Percentiles rank a stretch among this genome's conserved stretches.
Conservation (phyloP, 1,140 invertebrate genomes). For the Apis cerana region DNA sequence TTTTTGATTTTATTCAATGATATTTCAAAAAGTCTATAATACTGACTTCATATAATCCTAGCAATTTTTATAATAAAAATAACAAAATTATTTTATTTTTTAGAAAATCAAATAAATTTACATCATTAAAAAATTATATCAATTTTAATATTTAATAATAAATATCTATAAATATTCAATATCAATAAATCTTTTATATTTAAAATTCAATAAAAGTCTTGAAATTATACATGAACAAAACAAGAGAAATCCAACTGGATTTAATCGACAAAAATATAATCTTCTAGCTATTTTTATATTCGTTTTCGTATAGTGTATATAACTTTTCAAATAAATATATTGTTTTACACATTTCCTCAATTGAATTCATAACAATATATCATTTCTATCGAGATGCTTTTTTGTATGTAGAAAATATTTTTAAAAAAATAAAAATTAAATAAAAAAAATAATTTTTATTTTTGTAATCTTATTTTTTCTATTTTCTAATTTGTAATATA, state of each 20-base stretch:
- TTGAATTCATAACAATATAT: background rate
- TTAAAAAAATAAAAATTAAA: background rate
- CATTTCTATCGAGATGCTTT: background rate
- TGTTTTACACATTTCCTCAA: conserved; percentile 33
- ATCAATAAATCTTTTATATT: conserved; percentile 54
- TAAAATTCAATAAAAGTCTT: conserved; percentile 49
- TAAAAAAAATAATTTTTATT: background rate
- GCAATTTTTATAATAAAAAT: conserved; percentile 11
- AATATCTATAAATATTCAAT: conserved; percentile 56
- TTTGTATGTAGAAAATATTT: background rate
- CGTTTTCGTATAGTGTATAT: conserved; percentile 13
- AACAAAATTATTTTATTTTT: background rate
- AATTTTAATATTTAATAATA: background rate
- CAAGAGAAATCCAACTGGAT: background rate
- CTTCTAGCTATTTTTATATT: conserved; percentile 19
- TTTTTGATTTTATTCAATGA: conserved; percentile 4
- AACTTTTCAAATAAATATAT: conserved; percentile 21
- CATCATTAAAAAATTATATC: background rate
- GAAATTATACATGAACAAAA: conserved; percentile 21
- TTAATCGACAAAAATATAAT: conserved; percentile 34
- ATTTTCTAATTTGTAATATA: background rate
- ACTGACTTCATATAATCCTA: conserved; percentile 35
- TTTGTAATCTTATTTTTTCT: background rate
- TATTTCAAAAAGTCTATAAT: background rate
- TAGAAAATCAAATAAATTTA: background rate